Conservation (phyloP, 2,797 vertebrate species). For the Myotis daubentonii region DNA sequence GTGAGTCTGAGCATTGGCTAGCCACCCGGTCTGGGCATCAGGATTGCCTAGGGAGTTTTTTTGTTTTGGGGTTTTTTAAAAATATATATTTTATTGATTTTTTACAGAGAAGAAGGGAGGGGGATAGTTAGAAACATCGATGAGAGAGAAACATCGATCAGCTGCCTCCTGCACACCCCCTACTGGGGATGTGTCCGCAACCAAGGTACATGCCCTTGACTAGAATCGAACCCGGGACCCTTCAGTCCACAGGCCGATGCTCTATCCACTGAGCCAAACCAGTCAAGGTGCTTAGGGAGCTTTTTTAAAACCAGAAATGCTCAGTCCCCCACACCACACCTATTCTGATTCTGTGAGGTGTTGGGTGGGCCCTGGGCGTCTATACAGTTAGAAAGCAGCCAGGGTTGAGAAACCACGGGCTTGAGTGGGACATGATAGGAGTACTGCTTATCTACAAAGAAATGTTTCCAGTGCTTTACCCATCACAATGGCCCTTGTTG, state of each 20-base stretch:
- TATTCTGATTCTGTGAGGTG: background rate
- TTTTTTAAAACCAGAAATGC: background rate
- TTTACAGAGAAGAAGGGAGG: no score
- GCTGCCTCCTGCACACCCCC: no score
- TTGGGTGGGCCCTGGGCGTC: background rate
- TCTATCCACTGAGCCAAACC: no score
- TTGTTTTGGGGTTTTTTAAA: background rate
- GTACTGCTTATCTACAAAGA: background rate
- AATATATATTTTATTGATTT: no score
- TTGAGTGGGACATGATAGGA: background rate
- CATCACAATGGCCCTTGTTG: background rate
- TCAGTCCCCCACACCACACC: background rate
- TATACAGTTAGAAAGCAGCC: background rate
- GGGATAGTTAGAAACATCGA: no score
- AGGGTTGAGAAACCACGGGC: background rate
- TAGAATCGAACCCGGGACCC: no score
- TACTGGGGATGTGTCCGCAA: no score
- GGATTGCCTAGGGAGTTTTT: background rate
- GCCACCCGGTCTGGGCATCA: background rate
- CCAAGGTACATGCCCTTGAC: no score
- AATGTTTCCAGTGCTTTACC: background rate
- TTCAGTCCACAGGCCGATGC: no score
- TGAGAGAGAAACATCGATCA: no score
- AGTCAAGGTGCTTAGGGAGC: no score
- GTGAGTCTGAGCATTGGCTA: background rate